Percentiles rank a stretch among this genome's conserved stretches.
Conservation (phyloP, 2,888 invertebrate genomes). For the Atrina japonica region DNA sequence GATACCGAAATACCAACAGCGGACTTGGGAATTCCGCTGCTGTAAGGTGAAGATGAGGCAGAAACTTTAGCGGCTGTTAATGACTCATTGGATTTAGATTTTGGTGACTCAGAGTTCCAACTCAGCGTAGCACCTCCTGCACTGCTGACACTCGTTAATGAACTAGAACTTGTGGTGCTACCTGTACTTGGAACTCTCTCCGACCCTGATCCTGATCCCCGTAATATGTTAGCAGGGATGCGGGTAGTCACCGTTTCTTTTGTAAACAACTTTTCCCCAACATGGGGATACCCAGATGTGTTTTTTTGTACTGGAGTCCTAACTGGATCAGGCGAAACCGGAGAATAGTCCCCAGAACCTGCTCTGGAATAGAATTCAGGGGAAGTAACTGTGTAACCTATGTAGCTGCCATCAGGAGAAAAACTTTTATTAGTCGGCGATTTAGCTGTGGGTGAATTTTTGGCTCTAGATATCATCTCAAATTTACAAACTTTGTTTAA, state of each 20-base stretch:
- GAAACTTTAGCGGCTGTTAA: conserved; percentile 9
- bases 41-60: conserved; percentile 23
- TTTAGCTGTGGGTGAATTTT: conserved; percentile 58
- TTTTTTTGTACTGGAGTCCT: conserved; percentile 19
- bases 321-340: conserved; percentile 24
- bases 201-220: conserved; percentile 30
- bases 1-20: background rate
- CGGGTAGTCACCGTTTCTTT: conserved; percentile 76
- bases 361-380: conserved; percentile 49
- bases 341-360: conserved; percentile 39
- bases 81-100: conserved; percentile 18
- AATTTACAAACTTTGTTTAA: conserved; percentile 91
- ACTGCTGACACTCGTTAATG: conserved; percentile 74
- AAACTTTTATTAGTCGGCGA: conserved; percentile 50
- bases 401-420: conserved; percentile 42
- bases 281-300: conserved; percentile 43
- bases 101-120: conserved; percentile 58
- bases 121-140: conserved; percentile 50
- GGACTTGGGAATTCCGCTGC: conserved; percentile 8
- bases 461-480: conserved; percentile 80
- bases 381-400: conserved; percentile 35
- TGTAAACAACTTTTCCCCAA: conserved; percentile 76
- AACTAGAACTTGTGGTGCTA: conserved; percentile 68
- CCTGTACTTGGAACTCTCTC: conserved; percentile 60
- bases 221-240: conserved; percentile 69